Conservation (phyloP, 2,113 vertebrate genomes). For the Tautogolabrus adspersus region DNA sequence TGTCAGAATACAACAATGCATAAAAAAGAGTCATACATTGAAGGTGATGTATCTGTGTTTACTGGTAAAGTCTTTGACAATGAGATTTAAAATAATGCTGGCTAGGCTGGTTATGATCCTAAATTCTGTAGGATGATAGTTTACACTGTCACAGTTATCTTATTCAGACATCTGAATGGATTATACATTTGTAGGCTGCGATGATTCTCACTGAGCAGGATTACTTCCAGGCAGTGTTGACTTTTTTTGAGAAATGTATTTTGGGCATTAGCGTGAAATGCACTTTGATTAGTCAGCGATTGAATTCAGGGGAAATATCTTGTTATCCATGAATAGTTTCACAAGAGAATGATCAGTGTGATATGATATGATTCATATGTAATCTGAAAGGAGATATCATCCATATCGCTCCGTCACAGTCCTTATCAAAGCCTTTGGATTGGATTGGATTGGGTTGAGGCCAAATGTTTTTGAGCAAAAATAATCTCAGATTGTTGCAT, state of each 20-base stretch:
- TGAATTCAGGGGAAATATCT: not conserved
- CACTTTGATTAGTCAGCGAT: not conserved
- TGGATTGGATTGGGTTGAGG: not conserved
- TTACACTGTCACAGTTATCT: constrained; percentile 17
- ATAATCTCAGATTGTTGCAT: not conserved
- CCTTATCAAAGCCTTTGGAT: not conserved
- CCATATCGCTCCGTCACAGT: not conserved
- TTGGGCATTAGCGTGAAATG: not conserved
- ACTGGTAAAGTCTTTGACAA: not conserved
- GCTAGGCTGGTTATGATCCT: not conserved
- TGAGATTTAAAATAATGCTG: too few species aligned
- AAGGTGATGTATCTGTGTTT: not conserved
- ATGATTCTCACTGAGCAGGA: not conserved
- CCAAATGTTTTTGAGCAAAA: not conserved
- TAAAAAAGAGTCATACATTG: too few species aligned
- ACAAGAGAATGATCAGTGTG: not conserved
- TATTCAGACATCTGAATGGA: constrained; percentile 19
- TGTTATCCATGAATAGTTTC: not conserved
- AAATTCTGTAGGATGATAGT: not conserved
- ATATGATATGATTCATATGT: too few species aligned
- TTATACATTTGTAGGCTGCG: constrained; percentile 1
- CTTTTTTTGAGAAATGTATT: not conserved
- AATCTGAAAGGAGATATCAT: not conserved
- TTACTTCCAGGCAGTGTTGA: not conserved
- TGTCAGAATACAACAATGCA: too few species aligned